Base-by-base conservation (phyloP, 2,888 invertebrate genomes). In the Plebejus argus region DNA sequence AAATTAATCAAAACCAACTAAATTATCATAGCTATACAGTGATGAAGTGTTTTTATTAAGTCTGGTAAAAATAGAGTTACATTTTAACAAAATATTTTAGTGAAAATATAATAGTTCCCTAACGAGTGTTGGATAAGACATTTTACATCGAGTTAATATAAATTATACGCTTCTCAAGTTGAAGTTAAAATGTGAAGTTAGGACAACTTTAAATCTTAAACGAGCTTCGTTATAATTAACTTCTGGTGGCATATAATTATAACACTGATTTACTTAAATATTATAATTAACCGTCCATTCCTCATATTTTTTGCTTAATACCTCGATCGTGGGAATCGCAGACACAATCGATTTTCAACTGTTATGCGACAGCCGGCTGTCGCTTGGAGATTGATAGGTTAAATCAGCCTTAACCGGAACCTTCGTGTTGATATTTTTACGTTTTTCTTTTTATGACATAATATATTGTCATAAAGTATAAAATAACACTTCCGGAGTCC, bases 181-280 rank as follows among this genome's bases (percentile, higher is more conserved):
- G 10, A 71, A 71, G 8, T 71, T 71, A 39, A 39, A 39, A 71
- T 10, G 33, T n/a, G 71, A 71, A 71, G 71, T 39, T 71, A 39
- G 35, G 39, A 71, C 71, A 71, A 71, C 35, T 71, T 71, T 71
- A 35, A 35, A 35, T 70, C 35, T 70, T 35, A 70, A 70, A 33
- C 70, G 20, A 71, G 39, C 71, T 71, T 39, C 71, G 20, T 71
- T 71, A 39, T 35, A 71, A 71, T 39, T 71, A 71, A 71, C 35
- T 71, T 71, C 71, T 71, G n/a, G 39, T n/a, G 66, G 66, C 66
- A 28, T 18, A 66, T 66, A 28, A 71, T 71, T 20, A 10, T n/a
- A 71, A 71, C 39, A 66, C 28, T 66, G 28, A 66, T 28, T 66
- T 28, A 66, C 66, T 66, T 33, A 66, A 66, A 66, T 66, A 61